phyloP scores from a whole-genome alignment of 2,797 vertebrate species.

The Sebastolobus altivelis region DNA sequence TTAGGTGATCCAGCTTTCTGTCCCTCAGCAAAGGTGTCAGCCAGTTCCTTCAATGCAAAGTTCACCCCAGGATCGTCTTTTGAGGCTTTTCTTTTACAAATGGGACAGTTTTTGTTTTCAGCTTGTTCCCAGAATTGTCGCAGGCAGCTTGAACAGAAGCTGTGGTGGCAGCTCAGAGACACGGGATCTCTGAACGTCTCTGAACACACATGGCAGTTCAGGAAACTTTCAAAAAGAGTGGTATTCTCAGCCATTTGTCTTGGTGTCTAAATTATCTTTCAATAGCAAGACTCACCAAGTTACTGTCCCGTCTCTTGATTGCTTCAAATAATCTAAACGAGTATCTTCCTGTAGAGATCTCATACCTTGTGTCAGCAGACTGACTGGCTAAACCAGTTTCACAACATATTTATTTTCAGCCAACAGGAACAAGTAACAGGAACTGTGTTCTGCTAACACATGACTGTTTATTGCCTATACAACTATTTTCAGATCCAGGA shows the following conservation, averaged over 20 bases:
- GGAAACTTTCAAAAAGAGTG: rapidly evolving
- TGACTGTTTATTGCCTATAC: too few relatives aligned
- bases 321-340: rapidly evolving
- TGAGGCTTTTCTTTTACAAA: conserved; percentile 39
- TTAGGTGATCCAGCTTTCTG: background rate
- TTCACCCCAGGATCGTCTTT: rapidly evolving
- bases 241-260: conserved; percentile 2
- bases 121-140: conserved; percentile 72
- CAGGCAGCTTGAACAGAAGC: conserved; percentile 84
- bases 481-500: too few relatives aligned
- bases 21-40: conserved; percentile 16
- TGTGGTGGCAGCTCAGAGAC: conserved; percentile 78
- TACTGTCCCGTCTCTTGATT: background rate
- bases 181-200: too few relatives aligned
- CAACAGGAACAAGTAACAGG: too few relatives aligned
- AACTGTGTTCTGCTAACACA: too few relatives aligned
- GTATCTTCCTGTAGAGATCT: background rate
- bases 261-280: background rate
- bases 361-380: too few relatives aligned
- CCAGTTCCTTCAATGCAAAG: conserved; percentile 20
- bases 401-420: too few relatives aligned
- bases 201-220: background rate
- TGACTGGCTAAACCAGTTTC: too few relatives aligned
- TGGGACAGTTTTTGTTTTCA: conserved; percentile 37
- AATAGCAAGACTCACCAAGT: conserved; percentile 5